Evolutionary conservation across 2,113 vertebrate species (phyloP).

Genomic region (Alectura lathami): DNA sequence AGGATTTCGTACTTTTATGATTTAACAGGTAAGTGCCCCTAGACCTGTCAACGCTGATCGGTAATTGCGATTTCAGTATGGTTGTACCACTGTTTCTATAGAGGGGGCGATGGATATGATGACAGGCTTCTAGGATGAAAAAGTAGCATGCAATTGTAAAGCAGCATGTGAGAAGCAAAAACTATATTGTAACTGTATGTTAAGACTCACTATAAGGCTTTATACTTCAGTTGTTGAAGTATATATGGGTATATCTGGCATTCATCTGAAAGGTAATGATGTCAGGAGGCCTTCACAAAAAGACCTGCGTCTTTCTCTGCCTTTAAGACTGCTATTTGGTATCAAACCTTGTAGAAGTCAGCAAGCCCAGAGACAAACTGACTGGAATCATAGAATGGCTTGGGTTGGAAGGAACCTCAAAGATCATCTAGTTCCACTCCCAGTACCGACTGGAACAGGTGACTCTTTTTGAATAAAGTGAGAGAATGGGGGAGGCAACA

Average conservation of each 20-base stretch:
- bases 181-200: background rate
- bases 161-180: background rate
- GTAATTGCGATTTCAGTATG: background rate
- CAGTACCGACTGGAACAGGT: background rate
- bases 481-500: background rate
- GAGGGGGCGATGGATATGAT: background rate
- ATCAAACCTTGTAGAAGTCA: background rate
- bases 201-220: background rate
- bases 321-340: background rate
- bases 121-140: background rate
- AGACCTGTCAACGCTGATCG: background rate
- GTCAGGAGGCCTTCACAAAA: background rate
- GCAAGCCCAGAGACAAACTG: background rate
- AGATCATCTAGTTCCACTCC: too few relatives aligned
- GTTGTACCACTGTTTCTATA: background rate
- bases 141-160: background rate
- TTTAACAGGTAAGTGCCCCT: constrained; percentile 81
- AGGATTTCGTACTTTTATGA: constrained; percentile 94
- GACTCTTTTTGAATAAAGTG: background rate
- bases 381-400: too few relatives aligned
- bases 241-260: background rate
- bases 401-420: too few relatives aligned
- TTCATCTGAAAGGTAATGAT: background rate
- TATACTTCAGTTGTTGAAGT: background rate
- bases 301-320: background rate